Evolutionary conservation across 1,140 invertebrate genomes (phyloP), one percentile per base, ranked within the genome.

Genomic region (Drosophila burlai): DNA sequence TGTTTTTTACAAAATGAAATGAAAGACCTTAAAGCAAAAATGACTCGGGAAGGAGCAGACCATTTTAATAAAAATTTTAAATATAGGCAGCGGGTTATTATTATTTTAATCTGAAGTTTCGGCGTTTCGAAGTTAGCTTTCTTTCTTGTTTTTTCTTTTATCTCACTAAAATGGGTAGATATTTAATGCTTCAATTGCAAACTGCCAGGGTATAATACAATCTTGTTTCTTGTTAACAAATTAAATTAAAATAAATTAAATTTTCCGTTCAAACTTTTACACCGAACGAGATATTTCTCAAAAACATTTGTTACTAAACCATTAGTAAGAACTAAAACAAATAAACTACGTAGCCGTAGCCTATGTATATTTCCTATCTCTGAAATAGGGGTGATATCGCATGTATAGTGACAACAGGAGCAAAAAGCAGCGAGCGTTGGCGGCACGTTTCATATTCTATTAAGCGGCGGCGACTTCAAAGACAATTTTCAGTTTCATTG

Each of bases 391-490:
- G 40, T 69, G 31, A 49, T 58, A 50, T 50, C 18, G 9, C 29
- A 43, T 36, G 18, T 54, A 36, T 16, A 46, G 11, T 11, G 16
- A n/a, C 16, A 29, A 54, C 52, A 54, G 47, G 38, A 55, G 43
- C 58, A 66, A 60, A 54, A 55, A 49, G 47, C 49, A 13, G 29
- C 29, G 24, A 42, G 67, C 71, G 79, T 78, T 73, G 80, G 80
- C 86, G 82, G 86, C 80, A 81, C 80, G 81, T 91, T 91, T 83
- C 65, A 83, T 86, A 81, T 91, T 75, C 80, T 54, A 74, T 85
- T 83, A 77, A 72, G 80, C 65, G 71, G 82, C 86, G 86, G 86
- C 82, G 42, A 86, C 80, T 83, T 91, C 86, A 91, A 91, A 91
- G 80, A 74, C 67, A 75, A 77, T 85, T 82, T 85, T 86, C 58